Conservation (phyloP, 2,888 invertebrate species). For the Himalopsyche anomala region DNA sequence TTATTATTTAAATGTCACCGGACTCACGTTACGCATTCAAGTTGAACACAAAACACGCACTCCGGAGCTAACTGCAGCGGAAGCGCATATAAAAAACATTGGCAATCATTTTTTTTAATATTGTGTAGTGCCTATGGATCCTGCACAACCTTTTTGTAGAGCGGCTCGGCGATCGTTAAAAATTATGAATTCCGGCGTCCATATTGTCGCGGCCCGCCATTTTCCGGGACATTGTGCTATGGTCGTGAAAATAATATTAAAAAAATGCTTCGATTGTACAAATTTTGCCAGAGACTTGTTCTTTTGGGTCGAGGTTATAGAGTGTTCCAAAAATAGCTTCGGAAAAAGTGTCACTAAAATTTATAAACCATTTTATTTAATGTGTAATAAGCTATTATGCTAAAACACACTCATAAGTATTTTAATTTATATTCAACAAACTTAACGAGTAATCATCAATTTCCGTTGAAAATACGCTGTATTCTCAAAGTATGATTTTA, state of each 20-base stretch:
- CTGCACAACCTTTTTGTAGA: slow-evolving; percentile 9
- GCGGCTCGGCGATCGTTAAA: slow-evolving; percentile 46
- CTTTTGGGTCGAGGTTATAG: background rate
- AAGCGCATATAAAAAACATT: slow-evolving; percentile 32
- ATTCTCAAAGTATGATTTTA: too few species aligned
- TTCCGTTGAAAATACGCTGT: too few species aligned
- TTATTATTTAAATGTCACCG: slow-evolving; percentile 32
- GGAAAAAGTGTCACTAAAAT: too few species aligned
- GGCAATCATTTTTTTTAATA: slow-evolving; percentile 39
- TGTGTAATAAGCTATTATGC: too few species aligned
- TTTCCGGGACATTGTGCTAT: slow-evolving; percentile 58
- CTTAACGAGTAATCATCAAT: too few species aligned
- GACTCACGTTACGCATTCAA: slow-evolving; percentile 12
- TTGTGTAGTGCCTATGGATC: background rate
- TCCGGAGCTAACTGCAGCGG: background rate
- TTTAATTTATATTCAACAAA: too few species aligned
- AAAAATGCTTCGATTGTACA: slow-evolving; percentile 37
- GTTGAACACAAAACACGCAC: background rate
- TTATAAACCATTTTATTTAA: too few species aligned
- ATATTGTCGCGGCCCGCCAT: slow-evolving; percentile 57
- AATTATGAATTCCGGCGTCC: slow-evolving; percentile 62
- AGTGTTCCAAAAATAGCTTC: background rate
- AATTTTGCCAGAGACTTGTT: background rate
- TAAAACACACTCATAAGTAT: too few species aligned
- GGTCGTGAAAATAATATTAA: slow-evolving; percentile 35